Percentiles rank a stretch among this genome's conserved stretches.
These are phyloP conservation scores for Tetragnatha montana DNA, from an alignment of 2,888 invertebrate genomes.

Conservation along the genomic window DNA sequence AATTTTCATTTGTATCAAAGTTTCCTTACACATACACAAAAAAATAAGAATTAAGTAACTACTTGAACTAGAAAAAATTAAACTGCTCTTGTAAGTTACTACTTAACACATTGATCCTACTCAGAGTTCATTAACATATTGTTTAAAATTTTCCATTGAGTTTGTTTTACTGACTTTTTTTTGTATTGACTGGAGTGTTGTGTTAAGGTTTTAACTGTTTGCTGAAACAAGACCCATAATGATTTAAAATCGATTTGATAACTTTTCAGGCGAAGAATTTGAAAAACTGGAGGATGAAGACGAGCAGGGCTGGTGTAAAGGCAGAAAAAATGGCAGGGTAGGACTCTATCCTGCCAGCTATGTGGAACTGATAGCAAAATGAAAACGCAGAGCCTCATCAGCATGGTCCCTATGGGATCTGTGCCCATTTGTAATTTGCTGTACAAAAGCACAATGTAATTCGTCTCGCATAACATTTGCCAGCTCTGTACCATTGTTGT, in stretches of 20 bases:
- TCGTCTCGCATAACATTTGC: constrained; percentile 54
- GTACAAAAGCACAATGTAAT: constrained; percentile 65
- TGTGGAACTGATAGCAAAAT: constrained; percentile 81
- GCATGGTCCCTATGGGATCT: constrained; percentile 61
- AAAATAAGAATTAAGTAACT: too few relatives aligned
- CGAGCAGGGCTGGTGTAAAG: constrained; percentile 99
- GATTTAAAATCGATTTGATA: not conserved
- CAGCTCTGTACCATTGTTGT: constrained; percentile 45
- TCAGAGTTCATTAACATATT: too few relatives aligned
- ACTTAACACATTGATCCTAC: too few relatives aligned
- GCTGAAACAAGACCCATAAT: constrained; percentile 45
- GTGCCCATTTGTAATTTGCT: constrained; percentile 52
- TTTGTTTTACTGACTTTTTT: not conserved
- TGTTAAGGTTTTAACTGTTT: not conserved
- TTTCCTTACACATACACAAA: too few relatives aligned
- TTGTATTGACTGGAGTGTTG: not conserved
- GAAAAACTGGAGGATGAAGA: constrained; percentile 98
- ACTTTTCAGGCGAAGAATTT: constrained; percentile 90
- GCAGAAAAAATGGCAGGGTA: constrained; percentile 94
- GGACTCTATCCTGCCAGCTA: constrained; percentile 99
- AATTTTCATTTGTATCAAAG: too few relatives aligned
- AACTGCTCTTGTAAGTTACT: too few relatives aligned
- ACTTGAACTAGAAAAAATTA: too few relatives aligned
- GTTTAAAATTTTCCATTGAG: not conserved
- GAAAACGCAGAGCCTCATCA: constrained; percentile 7